Evolutionary conservation across 2,888 invertebrate species (phyloP).

Genomic region (Calameuta idolon): DNA sequence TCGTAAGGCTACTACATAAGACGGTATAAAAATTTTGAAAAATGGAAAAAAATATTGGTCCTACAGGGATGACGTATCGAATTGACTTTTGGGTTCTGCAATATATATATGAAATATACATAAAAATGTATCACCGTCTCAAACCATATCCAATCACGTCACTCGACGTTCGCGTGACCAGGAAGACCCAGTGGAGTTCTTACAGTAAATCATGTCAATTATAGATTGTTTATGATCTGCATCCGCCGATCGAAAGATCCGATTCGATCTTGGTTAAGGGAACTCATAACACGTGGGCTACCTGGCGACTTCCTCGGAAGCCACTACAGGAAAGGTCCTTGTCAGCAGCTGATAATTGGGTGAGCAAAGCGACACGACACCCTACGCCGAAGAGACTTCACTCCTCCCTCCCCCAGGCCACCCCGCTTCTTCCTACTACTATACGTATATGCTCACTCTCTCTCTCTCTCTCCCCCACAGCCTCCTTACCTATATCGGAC

Average conservation of each 20-base stretch:
- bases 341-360: conserved; percentile 63
- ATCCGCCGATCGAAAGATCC: conserved; percentile 20
- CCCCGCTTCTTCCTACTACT: conserved; percentile 12
- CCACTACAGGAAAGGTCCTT: conserved; percentile 44
- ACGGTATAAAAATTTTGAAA: background rate
- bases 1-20: background rate
- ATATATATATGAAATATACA: background rate
- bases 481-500: background rate
- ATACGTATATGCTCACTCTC: background rate
- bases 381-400: conserved; percentile 28
- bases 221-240: conserved; percentile 62
- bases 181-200: conserved; percentile 29
- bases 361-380: conserved; percentile 59
- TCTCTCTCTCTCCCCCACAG: background rate
- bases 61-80: background rate
- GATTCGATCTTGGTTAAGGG: conserved; percentile 28
- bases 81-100: background rate
- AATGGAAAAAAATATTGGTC: background rate
- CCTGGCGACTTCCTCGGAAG: conserved; percentile 28
- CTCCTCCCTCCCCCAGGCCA: background rate
- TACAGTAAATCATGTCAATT: conserved; percentile 61
- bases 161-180: conserved; percentile 35
- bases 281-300: conserved; percentile 13
- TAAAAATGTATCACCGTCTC: background rate
- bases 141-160: conserved; percentile 25